These are phyloP conservation scores for Myrmecophaga tridactyla DNA, from an alignment of 2,113 vertebrate genomes.

Conservation along the genomic window DNA sequence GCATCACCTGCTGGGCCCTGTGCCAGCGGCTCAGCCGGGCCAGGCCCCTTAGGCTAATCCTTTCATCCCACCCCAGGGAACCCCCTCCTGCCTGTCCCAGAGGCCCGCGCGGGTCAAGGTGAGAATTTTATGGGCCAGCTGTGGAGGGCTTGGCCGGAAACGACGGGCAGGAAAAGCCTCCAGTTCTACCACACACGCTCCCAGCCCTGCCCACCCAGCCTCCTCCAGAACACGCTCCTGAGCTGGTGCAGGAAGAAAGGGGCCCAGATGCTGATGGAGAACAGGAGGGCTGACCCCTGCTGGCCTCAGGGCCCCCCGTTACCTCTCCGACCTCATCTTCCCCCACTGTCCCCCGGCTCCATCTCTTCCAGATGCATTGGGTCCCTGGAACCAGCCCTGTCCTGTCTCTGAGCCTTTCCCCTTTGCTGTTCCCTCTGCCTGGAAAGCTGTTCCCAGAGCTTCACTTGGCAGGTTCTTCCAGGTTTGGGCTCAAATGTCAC, in stretches of 20 bases:
- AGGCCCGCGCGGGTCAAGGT: neutral
- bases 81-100: neutral
- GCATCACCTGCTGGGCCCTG: neutral
- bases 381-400: neutral
- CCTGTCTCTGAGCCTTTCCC: neutral
- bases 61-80: neutral
- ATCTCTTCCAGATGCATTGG: neutral
- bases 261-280: neutral
- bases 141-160: neutral
- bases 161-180: neutral
- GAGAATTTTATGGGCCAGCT: constrained; percentile 16
- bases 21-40: constrained; percentile 53
- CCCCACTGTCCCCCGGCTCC: no score
- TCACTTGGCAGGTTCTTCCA: neutral
- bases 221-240: neutral
- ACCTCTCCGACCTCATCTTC: neutral
- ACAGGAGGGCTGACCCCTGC: neutral
- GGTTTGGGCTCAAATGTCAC: neutral
- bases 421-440: neutral
- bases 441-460: neutral
- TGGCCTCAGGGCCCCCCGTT: neutral
- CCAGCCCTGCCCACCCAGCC: neutral
- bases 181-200: neutral
- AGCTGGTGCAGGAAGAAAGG: neutral
- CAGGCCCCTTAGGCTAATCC: constrained; percentile 65